These are phyloP conservation scores for Streptopelia turtur DNA, from an alignment of 2,797 vertebrate species.

Conservation along the genomic window DNA sequence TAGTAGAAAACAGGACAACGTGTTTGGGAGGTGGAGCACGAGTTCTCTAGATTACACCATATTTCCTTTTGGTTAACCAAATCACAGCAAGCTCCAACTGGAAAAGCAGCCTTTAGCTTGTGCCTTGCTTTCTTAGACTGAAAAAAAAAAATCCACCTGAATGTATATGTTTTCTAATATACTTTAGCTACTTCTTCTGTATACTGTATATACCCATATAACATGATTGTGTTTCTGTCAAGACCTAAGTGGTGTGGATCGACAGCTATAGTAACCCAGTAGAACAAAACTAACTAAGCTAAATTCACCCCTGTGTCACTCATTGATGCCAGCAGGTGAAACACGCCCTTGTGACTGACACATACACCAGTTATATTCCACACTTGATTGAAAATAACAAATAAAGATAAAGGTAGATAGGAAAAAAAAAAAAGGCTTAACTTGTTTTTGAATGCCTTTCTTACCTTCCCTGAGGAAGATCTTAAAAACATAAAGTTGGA, in stretches of 20 bases:
- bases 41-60: neutral
- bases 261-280: neutral
- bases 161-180: constrained; percentile 41
- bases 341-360: neutral
- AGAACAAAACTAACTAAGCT: constrained; percentile 27
- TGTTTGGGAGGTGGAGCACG: neutral
- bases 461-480: constrained; percentile 7
- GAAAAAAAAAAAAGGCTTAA: neutral
- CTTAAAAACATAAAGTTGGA: constrained; percentile 19
- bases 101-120: neutral
- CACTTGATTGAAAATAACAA: constrained; percentile 19
- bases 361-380: neutral
- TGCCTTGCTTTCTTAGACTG: neutral
- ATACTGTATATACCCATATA: neutral
- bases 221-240: constrained; percentile 60
- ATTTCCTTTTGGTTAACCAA: constrained; percentile 38
- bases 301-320: constrained; percentile 1
- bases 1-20: neutral
- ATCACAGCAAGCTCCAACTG: neutral
- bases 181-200: constrained; percentile 19
- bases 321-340: neutral
- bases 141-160: constrained; percentile 41
- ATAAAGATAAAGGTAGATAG: neutral
- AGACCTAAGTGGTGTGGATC: constrained; percentile 39
- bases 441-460: constrained; percentile 8